Base-by-base conservation (phyloP, 1,140 invertebrate genomes). In the Drosophila punjabiensis region DNA sequence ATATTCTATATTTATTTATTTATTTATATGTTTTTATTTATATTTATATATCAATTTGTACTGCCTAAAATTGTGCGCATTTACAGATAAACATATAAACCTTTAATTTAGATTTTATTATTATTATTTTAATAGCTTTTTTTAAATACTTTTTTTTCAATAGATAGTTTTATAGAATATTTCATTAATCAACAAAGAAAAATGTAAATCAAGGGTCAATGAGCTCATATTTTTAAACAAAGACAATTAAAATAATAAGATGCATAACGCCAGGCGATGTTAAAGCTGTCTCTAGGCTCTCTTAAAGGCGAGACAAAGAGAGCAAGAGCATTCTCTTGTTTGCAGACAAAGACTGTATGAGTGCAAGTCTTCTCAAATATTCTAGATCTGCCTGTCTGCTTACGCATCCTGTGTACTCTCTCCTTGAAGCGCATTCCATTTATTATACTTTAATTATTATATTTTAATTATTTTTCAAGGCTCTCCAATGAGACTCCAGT, bases 31-130 rank as follows among this genome's bases (percentile, higher is more conserved):
- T n/a, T 16, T n/a, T 62, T 43, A 18, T 14, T 32, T 45, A 43
- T 30, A 43, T 61, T 28, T 66, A 30, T 64, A 35, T 35, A 45
- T 67, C 9, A 45, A 64, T 63, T 63, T 45, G 0, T 24, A 28
- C 9, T 28, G 39, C 37, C 39, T 63, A 33, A 45, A 64, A 30
- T 18, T 45, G 64, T 67, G 64, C 59, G 16, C 11, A 59, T 10
- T 18, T 45, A 45, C 30, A 66, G 50, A 53, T 33, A 18, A 18
- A 53, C 52, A 53, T n/a, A 52, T 52, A 52, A 30, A 52, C 30
- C 32, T 24, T 35, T 24, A 30, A 45, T 18, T 9, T 43, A 66
- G n/a, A 14, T 62, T 14, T 63, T 52, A n/a, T 52, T 32, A 18
- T 43, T 10, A 10, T 62, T 13, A 9, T 18, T 63, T 63, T 55